Percentiles rank a stretch among this genome's conserved stretches.
Conservation (phyloP, 2,113 vertebrate genomes). For the Calypte anna region DNA sequence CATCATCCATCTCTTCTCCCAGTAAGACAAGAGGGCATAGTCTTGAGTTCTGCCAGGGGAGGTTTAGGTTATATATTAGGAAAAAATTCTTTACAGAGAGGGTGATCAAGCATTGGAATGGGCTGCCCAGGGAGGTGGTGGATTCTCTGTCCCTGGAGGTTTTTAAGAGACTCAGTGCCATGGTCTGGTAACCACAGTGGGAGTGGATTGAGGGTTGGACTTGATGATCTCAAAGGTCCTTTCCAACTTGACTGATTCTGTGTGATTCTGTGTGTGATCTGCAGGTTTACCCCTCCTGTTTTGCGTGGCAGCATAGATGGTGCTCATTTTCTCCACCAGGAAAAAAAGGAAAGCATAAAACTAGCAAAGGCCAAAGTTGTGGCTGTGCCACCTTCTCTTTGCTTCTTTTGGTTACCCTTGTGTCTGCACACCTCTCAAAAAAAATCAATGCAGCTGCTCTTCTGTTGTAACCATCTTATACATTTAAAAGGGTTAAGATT, state of each 20-base stretch:
- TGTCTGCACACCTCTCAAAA: background rate
- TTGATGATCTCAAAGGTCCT: too few species aligned
- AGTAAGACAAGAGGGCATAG: too few species aligned
- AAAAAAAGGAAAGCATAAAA: background rate
- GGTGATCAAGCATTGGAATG: too few species aligned
- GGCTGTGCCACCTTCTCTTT: background rate
- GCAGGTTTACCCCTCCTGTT: background rate
- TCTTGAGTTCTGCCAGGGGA: too few species aligned
- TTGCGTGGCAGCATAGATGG: background rate
- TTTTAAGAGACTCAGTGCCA: too few species aligned
- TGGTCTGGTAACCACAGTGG: too few species aligned
- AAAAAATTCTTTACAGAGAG: too few species aligned
- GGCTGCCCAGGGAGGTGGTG: too few species aligned
- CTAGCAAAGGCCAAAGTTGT: background rate
- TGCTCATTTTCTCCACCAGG: background rate
- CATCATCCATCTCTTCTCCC: background rate
- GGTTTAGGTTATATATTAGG: too few species aligned
- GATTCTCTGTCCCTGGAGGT: too few species aligned
- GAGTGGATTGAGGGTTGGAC: too few species aligned
- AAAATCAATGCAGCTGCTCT: background rate
- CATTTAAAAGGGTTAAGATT: background rate
- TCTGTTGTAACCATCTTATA: background rate
- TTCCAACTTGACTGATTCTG: too few species aligned
- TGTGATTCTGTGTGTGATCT: background rate
- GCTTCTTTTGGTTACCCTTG: background rate